Evolutionary conservation across 1,140 invertebrate species (phyloP), one percentile per base, ranked within the genome.

Genomic region (Galleria mellonella): DNA sequence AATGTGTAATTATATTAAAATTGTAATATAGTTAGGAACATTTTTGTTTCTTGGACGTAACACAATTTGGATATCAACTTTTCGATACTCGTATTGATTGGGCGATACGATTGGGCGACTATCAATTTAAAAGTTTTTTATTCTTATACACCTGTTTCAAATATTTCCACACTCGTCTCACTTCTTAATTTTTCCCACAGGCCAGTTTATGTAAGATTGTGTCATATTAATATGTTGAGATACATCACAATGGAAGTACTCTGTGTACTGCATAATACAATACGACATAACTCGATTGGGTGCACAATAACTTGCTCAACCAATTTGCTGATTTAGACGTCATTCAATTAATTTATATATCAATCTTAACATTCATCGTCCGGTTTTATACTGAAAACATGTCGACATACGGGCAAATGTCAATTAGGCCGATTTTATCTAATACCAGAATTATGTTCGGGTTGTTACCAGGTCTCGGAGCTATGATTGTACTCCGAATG

Each of bases 371-470:
- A 13, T 36, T 8, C 44, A 14, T 47, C 14, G 28, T 15, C 14
- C 12, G 38, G 11, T 37, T 37, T 5, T 11, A 9, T 17, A 10
- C 42, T 43, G 51, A 23, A 36, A 47, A 57, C 30, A 83, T 83
- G 79, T 63, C 68, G 9, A 67, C 38, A 17, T 47, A 62, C 29
- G 51, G 28, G 14, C 23, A 50, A 5, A 45, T 49, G 12, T 65
- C 70, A 8, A 47, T 84, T 3, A 72, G 63, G 35, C 58, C 71
- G 4, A 55, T 79, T 1, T 36, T 76, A 11, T 90, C 90, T 2
- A 78, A 79, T 32, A 84, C 87, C 2, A 86, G 92, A 37, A 92
- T 93, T 35, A 75, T 90, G 30, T 71, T 91, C 40, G 89, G 89
- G 0, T 77, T 91, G 4, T 84, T 90, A 0, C 89, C 91, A 6